phyloP scores from a whole-genome alignment of 64 coral and sea anemone species.

The Porites australiensis region DNA sequence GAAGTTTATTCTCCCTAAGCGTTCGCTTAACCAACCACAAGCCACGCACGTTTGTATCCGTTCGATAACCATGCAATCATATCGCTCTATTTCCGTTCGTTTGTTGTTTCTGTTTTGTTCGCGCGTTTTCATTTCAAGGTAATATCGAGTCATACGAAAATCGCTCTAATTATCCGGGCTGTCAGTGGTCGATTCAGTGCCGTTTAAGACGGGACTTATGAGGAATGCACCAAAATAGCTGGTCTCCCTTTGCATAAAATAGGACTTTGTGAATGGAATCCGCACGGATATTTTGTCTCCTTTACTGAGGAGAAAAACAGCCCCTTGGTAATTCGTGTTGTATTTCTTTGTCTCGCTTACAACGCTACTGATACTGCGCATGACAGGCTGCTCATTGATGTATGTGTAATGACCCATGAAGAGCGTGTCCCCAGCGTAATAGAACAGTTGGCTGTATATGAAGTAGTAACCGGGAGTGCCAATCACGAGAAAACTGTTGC shows the following conservation, averaged over 20 bases:
- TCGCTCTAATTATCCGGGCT: background rate
- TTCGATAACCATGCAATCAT: no score
- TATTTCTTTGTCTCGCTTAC: conserved; percentile 49
- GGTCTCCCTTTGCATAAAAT: conserved; percentile 67
- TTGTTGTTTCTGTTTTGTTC: no score
- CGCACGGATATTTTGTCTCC: conserved; percentile 70
- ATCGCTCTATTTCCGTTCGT: no score
- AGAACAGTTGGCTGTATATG: conserved; percentile 69
- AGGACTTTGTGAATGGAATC: conserved; percentile 49
- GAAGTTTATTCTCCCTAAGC: no score
- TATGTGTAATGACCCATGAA: conserved; percentile 71
- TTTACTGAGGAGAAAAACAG: conserved; percentile 43
- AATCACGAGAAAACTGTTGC: conserved; percentile 61
- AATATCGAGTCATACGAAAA: no score
- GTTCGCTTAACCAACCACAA: no score
- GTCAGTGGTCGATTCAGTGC: background rate
- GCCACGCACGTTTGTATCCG: no score
- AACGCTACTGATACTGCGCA: conserved; percentile 65
- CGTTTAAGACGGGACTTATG: conserved; percentile 13
- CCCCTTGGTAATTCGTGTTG: conserved; percentile 70
- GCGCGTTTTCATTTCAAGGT: no score
- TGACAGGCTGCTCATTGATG: conserved; percentile 54
- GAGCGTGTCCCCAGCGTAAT: conserved; percentile 55
- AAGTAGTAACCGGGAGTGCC: conserved; percentile 70
- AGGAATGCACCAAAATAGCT: conserved; percentile 76